These are phyloP conservation scores for Lithophane socia DNA, from an alignment of 2,888 invertebrate genomes.

Conservation along the genomic window DNA sequence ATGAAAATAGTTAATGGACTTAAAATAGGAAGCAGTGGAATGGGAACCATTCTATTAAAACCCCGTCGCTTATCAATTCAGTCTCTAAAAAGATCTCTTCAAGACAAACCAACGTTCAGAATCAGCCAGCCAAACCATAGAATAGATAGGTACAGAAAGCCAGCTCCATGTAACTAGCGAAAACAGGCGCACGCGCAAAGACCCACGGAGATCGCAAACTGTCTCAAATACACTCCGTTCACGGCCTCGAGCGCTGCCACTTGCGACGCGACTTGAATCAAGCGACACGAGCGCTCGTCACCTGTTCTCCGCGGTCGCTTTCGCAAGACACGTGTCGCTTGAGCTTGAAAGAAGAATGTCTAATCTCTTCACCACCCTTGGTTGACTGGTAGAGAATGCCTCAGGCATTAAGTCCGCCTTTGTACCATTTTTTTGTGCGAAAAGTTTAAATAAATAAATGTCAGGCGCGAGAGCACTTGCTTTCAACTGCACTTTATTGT, in stretches of 20 bases:
- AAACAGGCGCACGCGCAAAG: too few relatives aligned
- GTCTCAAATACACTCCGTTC: not conserved
- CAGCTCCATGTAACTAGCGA: not conserved
- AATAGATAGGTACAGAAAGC: slow-evolving; percentile 27
- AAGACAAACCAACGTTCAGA: slow-evolving; percentile 48
- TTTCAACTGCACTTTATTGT: not conserved
- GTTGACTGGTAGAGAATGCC: too few relatives aligned
- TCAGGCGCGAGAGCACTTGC: not conserved
- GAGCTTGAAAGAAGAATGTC: too few relatives aligned
- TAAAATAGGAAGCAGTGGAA: slow-evolving; percentile 13
- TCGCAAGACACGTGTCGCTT: too few relatives aligned
- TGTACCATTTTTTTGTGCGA: too few relatives aligned
- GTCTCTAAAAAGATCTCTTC: slow-evolving; percentile 41
- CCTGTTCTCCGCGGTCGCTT: too few relatives aligned
- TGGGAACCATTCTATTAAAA: slow-evolving; percentile 24
- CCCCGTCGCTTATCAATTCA: slow-evolving; percentile 47
- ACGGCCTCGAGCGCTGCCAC: too few relatives aligned
- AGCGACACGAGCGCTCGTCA: too few relatives aligned
- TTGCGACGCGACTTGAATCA: too few relatives aligned
- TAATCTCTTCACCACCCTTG: too few relatives aligned
- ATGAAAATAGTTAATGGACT: not conserved
- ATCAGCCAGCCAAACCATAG: slow-evolving; percentile 25
- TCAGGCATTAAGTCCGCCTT: too few relatives aligned
- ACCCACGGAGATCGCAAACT: not conserved
- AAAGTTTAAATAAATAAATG: too few relatives aligned